These are phyloP conservation scores for Leptopterna dolabrata DNA, from an alignment of 2,888 invertebrate species.

Conservation along the genomic window DNA sequence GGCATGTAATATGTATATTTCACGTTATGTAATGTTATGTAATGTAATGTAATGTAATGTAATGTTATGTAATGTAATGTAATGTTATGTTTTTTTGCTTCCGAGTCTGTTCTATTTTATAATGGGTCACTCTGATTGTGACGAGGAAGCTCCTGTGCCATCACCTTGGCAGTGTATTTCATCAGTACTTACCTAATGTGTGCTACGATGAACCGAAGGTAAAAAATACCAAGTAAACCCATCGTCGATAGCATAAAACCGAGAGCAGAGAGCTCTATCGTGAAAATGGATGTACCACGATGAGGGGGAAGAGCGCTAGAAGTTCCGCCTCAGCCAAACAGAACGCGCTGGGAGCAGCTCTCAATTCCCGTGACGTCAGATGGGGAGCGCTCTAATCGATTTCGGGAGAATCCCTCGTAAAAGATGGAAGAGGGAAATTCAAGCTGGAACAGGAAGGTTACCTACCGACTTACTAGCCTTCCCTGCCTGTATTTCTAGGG, in stretches of 20 bases:
- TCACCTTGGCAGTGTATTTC: too few species aligned
- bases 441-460: neutral
- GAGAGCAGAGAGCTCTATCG: neutral
- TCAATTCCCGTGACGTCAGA: conserved; percentile 33
- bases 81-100: too few species aligned
- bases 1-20: too few species aligned
- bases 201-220: neutral
- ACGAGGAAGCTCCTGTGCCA: too few species aligned
- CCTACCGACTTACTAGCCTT: neutral
- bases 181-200: too few species aligned
- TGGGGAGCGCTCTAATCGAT: conserved; percentile 16
- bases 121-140: too few species aligned
- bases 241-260: conserved; percentile 6
- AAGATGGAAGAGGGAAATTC: conserved; percentile 6
- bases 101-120: too few species aligned
- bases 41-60: too few species aligned
- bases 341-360: neutral
- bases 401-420: neutral
- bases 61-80: too few species aligned
- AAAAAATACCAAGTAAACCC: neutral
- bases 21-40: too few species aligned
- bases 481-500: neutral
- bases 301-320: neutral
- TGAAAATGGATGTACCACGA: neutral
- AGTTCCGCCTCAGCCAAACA: neutral